A percentile compares a stretch with the other conserved stretches of the same genome.
phyloP scores from a whole-genome alignment of 2,113 vertebrate species.

The Pholis gunnellus region DNA sequence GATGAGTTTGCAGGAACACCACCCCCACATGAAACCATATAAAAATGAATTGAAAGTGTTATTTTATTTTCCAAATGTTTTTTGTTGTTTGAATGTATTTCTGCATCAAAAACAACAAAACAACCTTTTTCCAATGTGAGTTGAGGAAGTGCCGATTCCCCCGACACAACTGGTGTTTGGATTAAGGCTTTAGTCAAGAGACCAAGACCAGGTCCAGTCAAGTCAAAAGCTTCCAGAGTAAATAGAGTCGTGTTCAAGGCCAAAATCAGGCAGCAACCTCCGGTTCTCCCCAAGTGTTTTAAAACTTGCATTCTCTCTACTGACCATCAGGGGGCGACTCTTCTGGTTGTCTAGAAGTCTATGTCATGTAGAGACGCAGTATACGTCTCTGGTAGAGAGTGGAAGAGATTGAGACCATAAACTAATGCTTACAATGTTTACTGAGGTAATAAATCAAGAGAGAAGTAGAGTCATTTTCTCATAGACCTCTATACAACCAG shows the following conservation, averaged over 20 bases:
- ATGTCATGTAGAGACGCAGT: too few relatives aligned
- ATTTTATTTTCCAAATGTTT: neutral
- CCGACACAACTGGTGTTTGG: neutral
- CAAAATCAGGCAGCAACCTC: too few relatives aligned
- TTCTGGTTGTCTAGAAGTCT: too few relatives aligned
- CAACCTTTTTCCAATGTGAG: constrained; percentile 14
- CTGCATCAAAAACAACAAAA: constrained; percentile 19
- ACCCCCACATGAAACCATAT: neutral
- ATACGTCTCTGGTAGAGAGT: too few relatives aligned
- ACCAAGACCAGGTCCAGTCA: neutral
- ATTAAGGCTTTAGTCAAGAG: neutral
- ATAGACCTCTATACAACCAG: neutral
- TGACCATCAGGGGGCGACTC: too few relatives aligned
- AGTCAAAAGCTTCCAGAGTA: too few relatives aligned
- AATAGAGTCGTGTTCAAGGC: neutral
- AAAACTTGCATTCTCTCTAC: too few relatives aligned
- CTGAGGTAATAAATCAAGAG: too few relatives aligned
- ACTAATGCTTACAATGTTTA: too few relatives aligned
- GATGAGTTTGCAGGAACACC: neutral
- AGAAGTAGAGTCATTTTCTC: too few relatives aligned
- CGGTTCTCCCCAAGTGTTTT: too few relatives aligned
- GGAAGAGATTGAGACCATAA: too few relatives aligned
- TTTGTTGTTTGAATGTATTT: neutral
- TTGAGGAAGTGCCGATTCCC: neutral
- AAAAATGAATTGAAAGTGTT: neutral